Evolutionary conservation across 2,113 vertebrate species (phyloP), one percentile per base, ranked within the genome.

Genomic region (Larimichthys polyactis): DNA sequence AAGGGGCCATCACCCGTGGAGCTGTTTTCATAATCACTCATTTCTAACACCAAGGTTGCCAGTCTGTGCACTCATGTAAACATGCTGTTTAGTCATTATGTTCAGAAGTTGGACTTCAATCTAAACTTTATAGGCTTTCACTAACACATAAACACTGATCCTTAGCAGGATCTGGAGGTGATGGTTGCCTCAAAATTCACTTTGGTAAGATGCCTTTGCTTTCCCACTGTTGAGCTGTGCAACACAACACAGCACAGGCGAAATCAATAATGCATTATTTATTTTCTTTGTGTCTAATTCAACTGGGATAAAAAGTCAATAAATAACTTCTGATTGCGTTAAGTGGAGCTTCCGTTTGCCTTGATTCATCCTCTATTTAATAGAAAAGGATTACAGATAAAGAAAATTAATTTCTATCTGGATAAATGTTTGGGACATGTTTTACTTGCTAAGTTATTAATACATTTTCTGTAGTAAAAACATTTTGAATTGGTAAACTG

Each of bases 181-280:
- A 76, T 3, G 20, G 55, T 51, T 71, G 19, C 29, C 74, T 60
- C 71, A 79, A 5, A 19, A 49, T 48, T 62, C 48, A 17, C 16
- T 8, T 46, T n/a, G 43, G 52, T 19, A 0, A 57, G 3, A 54
- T 17, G 20, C 66, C 73, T 51, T 29, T 71, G 63, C 62, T 80
- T 72, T 74, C 27, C 62, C 67, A 49, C 73, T 5, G 54, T 64
- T 24, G 27, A 71, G 66, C 82, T 57, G 32, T 32, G 46, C 65
- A 65, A 17, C 64, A 62, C 60, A 22, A 15, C 64, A 62, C 60
- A 22, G 20, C 20, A 44, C 27, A 32, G 49, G 69, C 48, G 27
- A 44, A 87, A 88, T 90, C 85, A 82, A 89, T 84, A 87, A 75
- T 82, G 79, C 70, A 83, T 84, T 79, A 89, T 92, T 89, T 90